Evolutionary conservation across 2,113 vertebrate species (phyloP), one percentile per base, ranked within the genome.

Genomic region (Notarius quadriscutis): DNA sequence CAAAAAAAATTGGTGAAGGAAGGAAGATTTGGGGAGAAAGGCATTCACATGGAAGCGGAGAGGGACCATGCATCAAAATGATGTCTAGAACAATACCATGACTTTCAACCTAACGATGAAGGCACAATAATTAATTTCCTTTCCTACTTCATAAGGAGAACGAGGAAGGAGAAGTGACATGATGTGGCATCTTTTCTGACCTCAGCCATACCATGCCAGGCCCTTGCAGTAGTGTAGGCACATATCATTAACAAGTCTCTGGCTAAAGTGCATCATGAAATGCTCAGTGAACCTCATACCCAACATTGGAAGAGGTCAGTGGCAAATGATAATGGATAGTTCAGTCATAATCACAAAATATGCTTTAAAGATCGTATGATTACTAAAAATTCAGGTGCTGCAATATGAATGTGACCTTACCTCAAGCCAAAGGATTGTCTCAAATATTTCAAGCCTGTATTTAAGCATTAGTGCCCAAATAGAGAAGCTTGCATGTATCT

Each of bases 401-500:
- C 74, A 50, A 9, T 15, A 18, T 60, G 22, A 71, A n/a, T 18
- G 27, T 71, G 18, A 71, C 84, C 94, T 82, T n/a, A 72, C 84
- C 93, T 77, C 14, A 78, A 77, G 17, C 27, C n/a, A 41, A 11
- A 34, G 20, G 3, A 53, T 50, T 55, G 12, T 10, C 48, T 80
- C 2, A 57, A 96, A 97, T 96, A 97, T 93, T 92, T 91, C 25
- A 77, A 62, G 92, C 92, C 91, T 93, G 94, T 94, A 92, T 93
- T 83, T 78, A 2, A 55, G 18, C 11, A 58, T 83, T 57, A 92
- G 95, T 96, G 17, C 67, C 34, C 34, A 34, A 91, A 87, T 50
- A 20, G 88, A 89, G 20, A 87, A 88, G 84, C 30, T 53, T 81
- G 67, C 82, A 55, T 84, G 85, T 83, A 65, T 83, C 27, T 88